Conservation (phyloP, 2,113 vertebrate species). For the Hiodon alosoides region DNA sequence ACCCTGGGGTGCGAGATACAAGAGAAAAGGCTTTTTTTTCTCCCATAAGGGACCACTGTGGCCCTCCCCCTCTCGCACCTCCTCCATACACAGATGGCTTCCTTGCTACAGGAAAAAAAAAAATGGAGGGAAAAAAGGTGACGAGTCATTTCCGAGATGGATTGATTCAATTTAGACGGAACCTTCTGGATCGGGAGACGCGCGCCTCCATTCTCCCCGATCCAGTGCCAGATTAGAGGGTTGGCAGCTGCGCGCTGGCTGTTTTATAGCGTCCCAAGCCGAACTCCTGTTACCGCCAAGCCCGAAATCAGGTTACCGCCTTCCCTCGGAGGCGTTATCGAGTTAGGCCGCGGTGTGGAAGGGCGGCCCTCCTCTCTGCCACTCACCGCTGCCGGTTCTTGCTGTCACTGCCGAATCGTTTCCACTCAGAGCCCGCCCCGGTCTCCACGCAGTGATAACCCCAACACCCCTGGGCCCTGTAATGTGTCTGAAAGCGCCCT, state of each 20-base stretch:
- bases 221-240: slow-evolving; percentile 34
- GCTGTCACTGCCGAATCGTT: too few species aligned
- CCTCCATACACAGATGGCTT: slow-evolving; percentile 57
- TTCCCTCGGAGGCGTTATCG: slow-evolving; percentile 2
- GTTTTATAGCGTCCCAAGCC: too few species aligned
- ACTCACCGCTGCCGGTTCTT: neutral
- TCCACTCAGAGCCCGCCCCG: neutral
- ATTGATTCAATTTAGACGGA: slow-evolving; percentile 82
- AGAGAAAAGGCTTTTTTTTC: slow-evolving; percentile 13
- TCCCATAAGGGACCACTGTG: neutral
- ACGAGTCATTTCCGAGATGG: slow-evolving; percentile 77
- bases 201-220: slow-evolving; percentile 54
- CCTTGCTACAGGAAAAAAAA: slow-evolving; percentile 67
- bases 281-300: neutral
- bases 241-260: slow-evolving; percentile 41
- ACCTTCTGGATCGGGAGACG: slow-evolving; percentile 67
- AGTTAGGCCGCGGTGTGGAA: slow-evolving; percentile 7
- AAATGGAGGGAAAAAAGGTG: slow-evolving; percentile 58
- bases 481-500: neutral
- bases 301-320: slow-evolving; percentile 37
- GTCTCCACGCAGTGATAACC: neutral
- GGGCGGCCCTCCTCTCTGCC: neutral
- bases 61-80: slow-evolving; percentile 48
- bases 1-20: slow-evolving; percentile 28
- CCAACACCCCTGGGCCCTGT: neutral